Evolutionary conservation across 1,140 invertebrate genomes (phyloP).

Genomic region (Drosophila varians): DNA sequence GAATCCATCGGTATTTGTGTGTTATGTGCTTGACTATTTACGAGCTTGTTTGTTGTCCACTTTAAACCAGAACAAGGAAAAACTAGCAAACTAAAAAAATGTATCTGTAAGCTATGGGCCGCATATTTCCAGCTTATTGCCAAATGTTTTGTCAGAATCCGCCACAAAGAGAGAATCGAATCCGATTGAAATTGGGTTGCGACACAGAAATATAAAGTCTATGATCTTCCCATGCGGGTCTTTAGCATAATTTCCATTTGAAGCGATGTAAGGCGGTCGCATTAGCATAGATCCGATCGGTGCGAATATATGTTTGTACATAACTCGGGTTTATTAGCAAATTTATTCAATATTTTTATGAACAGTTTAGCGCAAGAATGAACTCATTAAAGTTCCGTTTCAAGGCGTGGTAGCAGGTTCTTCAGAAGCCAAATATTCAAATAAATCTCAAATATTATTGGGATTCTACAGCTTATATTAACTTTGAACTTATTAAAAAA

Average conservation of each 20-base stretch:
- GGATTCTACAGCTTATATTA: slow-evolving; percentile 2
- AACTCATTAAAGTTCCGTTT: slow-evolving; percentile 46
- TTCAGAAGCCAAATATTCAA: slow-evolving; percentile 6
- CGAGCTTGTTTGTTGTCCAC: slow-evolving; percentile 73
- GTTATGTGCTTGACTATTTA: slow-evolving; percentile 54
- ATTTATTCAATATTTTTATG: slow-evolving; percentile 55
- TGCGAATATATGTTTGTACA: slow-evolving; percentile 17
- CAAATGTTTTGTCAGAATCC: slow-evolving; percentile 44
- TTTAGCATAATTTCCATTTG: slow-evolving; percentile 24
- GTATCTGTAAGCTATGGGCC: slow-evolving; percentile 50
- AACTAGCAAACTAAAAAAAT: slow-evolving; percentile 38
- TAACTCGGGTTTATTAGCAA: slow-evolving; percentile 12
- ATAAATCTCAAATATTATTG: slow-evolving; percentile 6
- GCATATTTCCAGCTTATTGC: slow-evolving; percentile 52
- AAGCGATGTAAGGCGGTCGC: slow-evolving; percentile 28
- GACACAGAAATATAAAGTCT: slow-evolving; percentile 47
- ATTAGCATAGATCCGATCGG: slow-evolving; percentile 57
- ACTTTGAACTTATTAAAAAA: not conserved
- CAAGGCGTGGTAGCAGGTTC: slow-evolving; percentile 50
- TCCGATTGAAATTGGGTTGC: slow-evolving; percentile 54
- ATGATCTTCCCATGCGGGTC: slow-evolving; percentile 38
- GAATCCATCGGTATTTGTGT: slow-evolving; percentile 7
- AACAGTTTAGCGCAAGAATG: slow-evolving; percentile 48
- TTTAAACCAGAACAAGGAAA: slow-evolving; percentile 71
- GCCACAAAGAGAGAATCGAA: slow-evolving; percentile 20